Base-by-base conservation (phyloP, 2,888 invertebrate genomes). In the Tethea ocularis region DNA sequence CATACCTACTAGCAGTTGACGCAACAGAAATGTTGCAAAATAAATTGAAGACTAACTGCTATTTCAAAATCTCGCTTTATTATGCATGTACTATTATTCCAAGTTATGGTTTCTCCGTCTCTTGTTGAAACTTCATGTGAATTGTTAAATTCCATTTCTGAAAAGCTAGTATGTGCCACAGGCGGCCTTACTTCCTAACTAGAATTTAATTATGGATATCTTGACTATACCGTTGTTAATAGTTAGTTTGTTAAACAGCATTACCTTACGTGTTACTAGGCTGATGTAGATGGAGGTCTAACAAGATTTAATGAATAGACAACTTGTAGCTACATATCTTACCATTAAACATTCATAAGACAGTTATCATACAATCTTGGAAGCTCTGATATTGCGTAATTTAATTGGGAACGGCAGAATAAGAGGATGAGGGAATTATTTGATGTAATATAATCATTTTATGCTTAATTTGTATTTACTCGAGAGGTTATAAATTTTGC, bases 111-210 rank as follows among this genome's bases (percentile, higher is more conserved):
- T 83, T 80, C 80, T 73, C 75, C 71, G 75, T 79, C 81, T 85
- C 81, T 78, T 77, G 86, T 81, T 80, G 78, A 78, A 88, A 87
- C 84, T 88, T 83, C 77, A 82, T 83, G 88, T 91, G 89, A 91
- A 91, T 90, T 87, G 90, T 91, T 91, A 91, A 91, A 91, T 88
- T 88, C 84, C 84, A 90, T 90, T 86, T 81, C 83, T 83, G 84
- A 80, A 86, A 83, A 82, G 84, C 84, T 82, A 80, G 82, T 82
- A 77, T 78, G 78, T 64, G 82, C 80, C 81, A 76, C 80, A 67
- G 64, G 84, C 83, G 80, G 77, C 77, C 76, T 75, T 82, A 83
- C 83, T 89, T 86, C 79, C 83, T 88, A 90, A 90, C 87, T 85
- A 89, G 89, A 90, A 88, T 90, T 90, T 91, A 91, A 91, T 89